phyloP scores from a whole-genome alignment of 2,888 invertebrate genomes.

The Geotrupes spiniger region DNA sequence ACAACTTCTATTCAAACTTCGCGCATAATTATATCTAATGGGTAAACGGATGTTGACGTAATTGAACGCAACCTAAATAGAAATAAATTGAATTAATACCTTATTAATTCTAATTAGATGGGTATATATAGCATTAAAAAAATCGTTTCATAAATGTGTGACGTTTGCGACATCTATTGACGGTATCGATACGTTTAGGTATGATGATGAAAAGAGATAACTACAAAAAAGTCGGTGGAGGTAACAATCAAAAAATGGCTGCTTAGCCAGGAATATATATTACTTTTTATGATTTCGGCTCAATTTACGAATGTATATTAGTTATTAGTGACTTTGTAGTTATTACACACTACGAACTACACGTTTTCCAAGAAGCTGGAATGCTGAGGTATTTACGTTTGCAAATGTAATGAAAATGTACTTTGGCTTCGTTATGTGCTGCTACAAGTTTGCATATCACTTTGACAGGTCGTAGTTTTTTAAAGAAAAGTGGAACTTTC shows the following conservation, averaged over 20 bases:
- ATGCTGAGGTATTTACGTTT: slow-evolving; percentile 38
- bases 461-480: slow-evolving; percentile 31
- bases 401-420: slow-evolving; percentile 19
- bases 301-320: slow-evolving; percentile 32
- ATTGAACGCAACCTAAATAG: too few relatives aligned
- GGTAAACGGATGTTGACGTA: too few relatives aligned
- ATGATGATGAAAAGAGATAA: slow-evolving; percentile 11
- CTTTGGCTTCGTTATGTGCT: slow-evolving; percentile 13
- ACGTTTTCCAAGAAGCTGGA: slow-evolving; percentile 38
- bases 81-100: too few relatives aligned
- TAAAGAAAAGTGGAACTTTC: slow-evolving; percentile 20
- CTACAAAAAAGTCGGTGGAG: slow-evolving; percentile 6
- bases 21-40: too few relatives aligned
- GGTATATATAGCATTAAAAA: too few relatives aligned
- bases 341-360: slow-evolving; percentile 23
- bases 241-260: slow-evolving; percentile 37
- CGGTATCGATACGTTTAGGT: too few relatives aligned
- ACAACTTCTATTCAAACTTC: too few relatives aligned
- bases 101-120: too few relatives aligned
- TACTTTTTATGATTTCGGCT: slow-evolving; percentile 34
- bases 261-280: slow-evolving; percentile 40
- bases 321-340: slow-evolving; percentile 35
- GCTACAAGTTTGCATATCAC: slow-evolving; percentile 12
- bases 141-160: too few relatives aligned
- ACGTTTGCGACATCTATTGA: too few relatives aligned